phyloP scores from a whole-genome alignment of 2,113 vertebrate genomes.

The Chloebia gouldiae region DNA sequence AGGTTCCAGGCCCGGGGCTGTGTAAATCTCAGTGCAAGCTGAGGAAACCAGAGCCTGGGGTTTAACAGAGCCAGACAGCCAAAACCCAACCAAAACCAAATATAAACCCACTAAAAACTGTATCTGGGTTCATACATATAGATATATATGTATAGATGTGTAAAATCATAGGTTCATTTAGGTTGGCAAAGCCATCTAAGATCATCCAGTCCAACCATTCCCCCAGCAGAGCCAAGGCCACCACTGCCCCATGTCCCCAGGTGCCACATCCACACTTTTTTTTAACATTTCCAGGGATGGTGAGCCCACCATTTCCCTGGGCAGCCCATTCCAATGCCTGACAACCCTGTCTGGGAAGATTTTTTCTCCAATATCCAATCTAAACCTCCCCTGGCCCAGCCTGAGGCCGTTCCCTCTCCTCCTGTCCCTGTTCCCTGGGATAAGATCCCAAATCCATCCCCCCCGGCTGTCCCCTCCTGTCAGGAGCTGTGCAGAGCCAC shows the following conservation, averaged over 20 bases:
- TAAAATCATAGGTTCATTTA: background rate
- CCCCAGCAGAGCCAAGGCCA: background rate
- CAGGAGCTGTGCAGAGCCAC: background rate
- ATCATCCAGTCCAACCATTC: background rate
- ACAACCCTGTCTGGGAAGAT: rapidly evolving
- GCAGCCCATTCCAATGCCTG: no score
- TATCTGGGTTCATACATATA: background rate
- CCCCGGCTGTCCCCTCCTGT: background rate
- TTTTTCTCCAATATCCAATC: rapidly evolving
- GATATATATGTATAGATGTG: background rate
- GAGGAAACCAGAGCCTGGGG: background rate
- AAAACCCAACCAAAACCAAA: background rate
- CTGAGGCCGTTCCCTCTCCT: background rate
- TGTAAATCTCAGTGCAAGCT: background rate
- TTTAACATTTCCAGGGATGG: background rate
- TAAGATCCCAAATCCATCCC: no score
- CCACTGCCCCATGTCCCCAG: rapidly evolving
- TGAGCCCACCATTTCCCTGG: background rate
- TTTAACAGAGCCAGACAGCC: background rate
- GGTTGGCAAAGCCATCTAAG: background rate
- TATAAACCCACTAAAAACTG: rapidly evolving
- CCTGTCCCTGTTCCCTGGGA: background rate
- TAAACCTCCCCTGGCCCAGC: rapidly evolving
- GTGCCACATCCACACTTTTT: background rate
- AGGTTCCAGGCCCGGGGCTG: background rate